Evolutionary conservation across 2,797 vertebrate genomes (phyloP).

Genomic region (Rallus crepitans): DNA sequence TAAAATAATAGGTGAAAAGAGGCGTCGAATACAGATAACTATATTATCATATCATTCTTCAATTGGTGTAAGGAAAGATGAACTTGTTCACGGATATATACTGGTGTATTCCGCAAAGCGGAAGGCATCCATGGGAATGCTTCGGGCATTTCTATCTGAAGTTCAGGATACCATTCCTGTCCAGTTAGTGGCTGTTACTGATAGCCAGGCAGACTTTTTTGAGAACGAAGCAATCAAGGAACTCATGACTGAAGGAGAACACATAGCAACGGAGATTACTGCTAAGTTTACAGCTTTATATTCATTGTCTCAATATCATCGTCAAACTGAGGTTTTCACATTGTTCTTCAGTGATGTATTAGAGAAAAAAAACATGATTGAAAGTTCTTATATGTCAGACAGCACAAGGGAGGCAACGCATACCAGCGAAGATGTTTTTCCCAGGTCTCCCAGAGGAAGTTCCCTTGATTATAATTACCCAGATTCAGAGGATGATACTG

Average conservation of each 20-base stretch:
- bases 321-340: conserved; percentile 97
- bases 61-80: conserved; percentile 96
- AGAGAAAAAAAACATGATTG: conserved; percentile 94
- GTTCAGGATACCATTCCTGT: conserved; percentile 98
- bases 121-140: conserved; percentile 99
- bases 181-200: conserved; percentile 97
- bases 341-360: conserved; percentile 97
- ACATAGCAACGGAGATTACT: conserved; percentile 97
- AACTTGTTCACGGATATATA: conserved; percentile 98
- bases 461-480: conserved; percentile 93
- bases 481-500: conserved; percentile 96
- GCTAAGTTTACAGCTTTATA: conserved; percentile 98
- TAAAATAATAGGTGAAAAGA: conserved; percentile 96
- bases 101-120: conserved; percentile 97
- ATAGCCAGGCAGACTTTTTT: conserved; percentile 98
- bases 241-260: conserved; percentile 98
- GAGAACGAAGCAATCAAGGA: conserved; percentile 98
- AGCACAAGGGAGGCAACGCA: conserved; percentile 88
- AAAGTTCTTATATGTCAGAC: conserved; percentile 94
- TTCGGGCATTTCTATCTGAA: conserved; percentile 96
- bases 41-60: conserved; percentile 97
- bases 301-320: conserved; percentile 96
- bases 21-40: conserved; percentile 95
- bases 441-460: conserved; percentile 91
- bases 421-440: conserved; percentile 91